These are phyloP conservation scores for Cheilosia soror DNA, from an alignment of 2,888 invertebrate species.

Conservation along the genomic window DNA sequence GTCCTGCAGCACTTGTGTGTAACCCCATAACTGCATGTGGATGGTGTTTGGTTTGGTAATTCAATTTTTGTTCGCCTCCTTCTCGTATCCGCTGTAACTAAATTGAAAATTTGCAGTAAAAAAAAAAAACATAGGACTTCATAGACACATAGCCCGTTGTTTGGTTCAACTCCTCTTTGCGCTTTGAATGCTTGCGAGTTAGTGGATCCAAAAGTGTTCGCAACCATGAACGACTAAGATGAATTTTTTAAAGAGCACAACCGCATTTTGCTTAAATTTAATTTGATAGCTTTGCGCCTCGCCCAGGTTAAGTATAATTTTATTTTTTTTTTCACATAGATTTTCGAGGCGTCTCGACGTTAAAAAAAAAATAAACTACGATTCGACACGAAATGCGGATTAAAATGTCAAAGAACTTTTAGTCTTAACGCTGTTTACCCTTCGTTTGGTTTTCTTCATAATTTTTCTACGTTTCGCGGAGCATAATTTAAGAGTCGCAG, in stretches of 20 bases:
- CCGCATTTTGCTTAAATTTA: constrained; percentile 36
- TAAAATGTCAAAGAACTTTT: constrained; percentile 70
- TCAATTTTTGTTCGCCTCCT: constrained; percentile 59
- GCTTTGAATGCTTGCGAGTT: constrained; percentile 45
- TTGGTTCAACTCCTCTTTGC: constrained; percentile 10
- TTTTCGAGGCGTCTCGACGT: constrained; percentile 8
- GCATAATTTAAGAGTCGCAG: constrained; percentile 62
- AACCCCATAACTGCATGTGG: constrained; percentile 51
- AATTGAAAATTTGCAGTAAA: constrained; percentile 47
- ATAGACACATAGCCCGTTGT: not conserved
- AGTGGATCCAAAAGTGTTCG: constrained; percentile 16
- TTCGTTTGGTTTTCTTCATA: constrained; percentile 24
- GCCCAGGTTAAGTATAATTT: constrained; percentile 32
- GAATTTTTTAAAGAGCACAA: constrained; percentile 41
- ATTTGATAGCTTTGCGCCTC: constrained; percentile 26
- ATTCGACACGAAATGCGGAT: constrained; percentile 61
- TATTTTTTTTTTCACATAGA: not conserved
- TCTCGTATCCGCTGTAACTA: constrained; percentile 57
- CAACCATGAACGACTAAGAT: constrained; percentile 24
- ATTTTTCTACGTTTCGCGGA: constrained; percentile 28
- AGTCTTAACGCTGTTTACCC: constrained; percentile 37
- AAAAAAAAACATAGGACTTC: constrained; percentile 29
- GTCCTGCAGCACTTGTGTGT: constrained; percentile 40
- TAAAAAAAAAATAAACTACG: constrained; percentile 14
- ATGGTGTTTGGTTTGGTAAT: constrained; percentile 65